Percentiles rank a stretch among this genome's conserved stretches.
Evolutionary conservation across 1,140 invertebrate genomes (phyloP).

Genomic region (Ectropis grisescens): DNA sequence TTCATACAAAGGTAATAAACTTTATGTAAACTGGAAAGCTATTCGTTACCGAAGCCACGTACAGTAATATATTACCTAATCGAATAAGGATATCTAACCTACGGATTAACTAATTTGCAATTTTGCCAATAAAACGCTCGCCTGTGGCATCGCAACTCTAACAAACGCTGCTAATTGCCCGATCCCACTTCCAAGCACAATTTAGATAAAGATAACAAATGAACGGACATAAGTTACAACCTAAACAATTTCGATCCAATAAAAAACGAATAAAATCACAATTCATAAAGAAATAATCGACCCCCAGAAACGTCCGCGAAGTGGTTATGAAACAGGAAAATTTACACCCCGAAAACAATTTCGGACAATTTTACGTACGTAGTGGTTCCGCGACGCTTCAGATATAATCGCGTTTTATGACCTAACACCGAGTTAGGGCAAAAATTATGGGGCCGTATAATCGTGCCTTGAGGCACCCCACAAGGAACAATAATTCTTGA

Average conservation of each 20-base stretch:
- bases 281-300: constrained; percentile 11
- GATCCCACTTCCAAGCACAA: constrained; percentile 18
- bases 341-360: constrained; percentile 45
- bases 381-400: constrained; percentile 47
- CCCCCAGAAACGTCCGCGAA: constrained; percentile 7
- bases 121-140: constrained; percentile 46
- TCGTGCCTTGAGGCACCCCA: constrained; percentile 52
- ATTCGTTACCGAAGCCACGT: constrained; percentile 32
- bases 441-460: constrained; percentile 55
- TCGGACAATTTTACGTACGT: constrained; percentile 42
- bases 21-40: constrained; percentile 20
- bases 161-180: constrained; percentile 47
- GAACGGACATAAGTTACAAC: too few species aligned
- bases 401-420: constrained; percentile 66
- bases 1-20: constrained; percentile 24
- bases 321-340: constrained; percentile 24
- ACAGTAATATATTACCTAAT: constrained; percentile 34
- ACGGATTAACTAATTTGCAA: constrained; percentile 37
- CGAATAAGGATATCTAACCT: constrained; percentile 19
- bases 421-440: constrained; percentile 61
- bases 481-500: constrained; percentile 41
- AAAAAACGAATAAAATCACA: constrained; percentile 8
- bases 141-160: constrained; percentile 34
- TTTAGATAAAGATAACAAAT: background rate
- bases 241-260: too few species aligned